A percentile compares a stretch with the other conserved stretches of the same genome.
Evolutionary conservation across 2,797 vertebrate species (phyloP).

Genomic region (Hoplostethus atlanticus): DNA sequence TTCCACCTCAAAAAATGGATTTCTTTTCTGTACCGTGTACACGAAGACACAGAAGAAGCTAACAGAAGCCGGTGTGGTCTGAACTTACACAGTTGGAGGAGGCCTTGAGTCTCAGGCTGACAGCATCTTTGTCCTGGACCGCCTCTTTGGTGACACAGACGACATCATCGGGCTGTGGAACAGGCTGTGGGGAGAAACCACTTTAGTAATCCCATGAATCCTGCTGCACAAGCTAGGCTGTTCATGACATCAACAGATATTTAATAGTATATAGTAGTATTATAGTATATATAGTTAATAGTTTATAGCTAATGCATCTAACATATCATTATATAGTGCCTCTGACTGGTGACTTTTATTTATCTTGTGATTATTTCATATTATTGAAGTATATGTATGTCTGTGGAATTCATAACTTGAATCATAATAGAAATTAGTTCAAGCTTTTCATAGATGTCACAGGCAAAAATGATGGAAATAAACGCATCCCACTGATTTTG

Average conservation of each 20-base stretch:
- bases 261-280: not conserved
- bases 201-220: not conserved
- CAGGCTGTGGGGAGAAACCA: slow-evolving; percentile 51
- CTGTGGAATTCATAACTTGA: not conserved
- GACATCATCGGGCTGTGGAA: slow-evolving; percentile 61
- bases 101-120: slow-evolving; percentile 78
- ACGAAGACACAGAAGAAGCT: not conserved
- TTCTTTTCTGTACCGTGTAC: not conserved
- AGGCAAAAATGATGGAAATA: not conserved
- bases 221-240: not conserved
- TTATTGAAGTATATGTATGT: not conserved
- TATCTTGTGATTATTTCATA: too few relatives aligned
- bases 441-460: too few relatives aligned
- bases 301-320: not conserved
- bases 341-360: too few relatives aligned
- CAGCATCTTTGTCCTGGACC: slow-evolving; percentile 74
- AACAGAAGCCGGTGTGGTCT: slow-evolving; percentile 5
- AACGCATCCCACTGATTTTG: not conserved
- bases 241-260: not conserved
- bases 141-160: slow-evolving; percentile 78
- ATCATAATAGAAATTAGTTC: not conserved
- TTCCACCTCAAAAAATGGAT: not conserved
- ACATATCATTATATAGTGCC: not conserved
- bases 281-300: not conserved
- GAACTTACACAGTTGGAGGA: slow-evolving; percentile 82